These are phyloP conservation scores for Drosophila varians DNA, from an alignment of 1,140 invertebrate species.

Conservation along the genomic window DNA sequence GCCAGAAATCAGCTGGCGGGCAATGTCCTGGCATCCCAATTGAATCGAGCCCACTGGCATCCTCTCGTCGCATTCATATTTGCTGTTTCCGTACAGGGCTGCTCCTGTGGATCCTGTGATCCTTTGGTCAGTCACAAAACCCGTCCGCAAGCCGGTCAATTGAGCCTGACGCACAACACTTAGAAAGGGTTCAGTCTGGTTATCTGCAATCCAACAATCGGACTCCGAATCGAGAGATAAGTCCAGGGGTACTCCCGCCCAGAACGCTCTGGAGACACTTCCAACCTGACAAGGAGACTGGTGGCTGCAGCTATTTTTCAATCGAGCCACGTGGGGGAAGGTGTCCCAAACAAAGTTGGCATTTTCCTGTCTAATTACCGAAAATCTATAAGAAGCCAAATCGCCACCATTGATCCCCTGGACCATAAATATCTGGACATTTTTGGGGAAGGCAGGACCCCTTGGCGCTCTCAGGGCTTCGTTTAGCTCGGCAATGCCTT, in stretches of 20 bases:
- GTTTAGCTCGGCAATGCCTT: slow-evolving; percentile 63
- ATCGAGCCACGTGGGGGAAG: slow-evolving; percentile 43
- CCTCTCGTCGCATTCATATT: slow-evolving; percentile 61
- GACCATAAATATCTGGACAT: slow-evolving; percentile 47
- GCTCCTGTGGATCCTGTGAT: slow-evolving; percentile 53
- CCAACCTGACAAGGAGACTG: slow-evolving; percentile 39
- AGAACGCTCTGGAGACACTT: slow-evolving; percentile 29
- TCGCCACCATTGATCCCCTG: slow-evolving; percentile 42
- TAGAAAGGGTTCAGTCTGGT: slow-evolving; percentile 13
- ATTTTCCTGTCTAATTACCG: not conserved
- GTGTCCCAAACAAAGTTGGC: slow-evolving; percentile 53
- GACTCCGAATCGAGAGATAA: not conserved
- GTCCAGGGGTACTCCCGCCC: slow-evolving; percentile 48
- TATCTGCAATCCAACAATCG: slow-evolving; percentile 9
- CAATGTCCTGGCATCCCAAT: slow-evolving; percentile 55
- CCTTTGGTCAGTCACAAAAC: slow-evolving; percentile 66
- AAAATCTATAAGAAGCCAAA: slow-evolving; percentile 44
- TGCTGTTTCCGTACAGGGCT: slow-evolving; percentile 34
- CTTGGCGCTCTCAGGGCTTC: slow-evolving; percentile 19
- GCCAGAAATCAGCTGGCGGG: slow-evolving; percentile 50
- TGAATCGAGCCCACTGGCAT: slow-evolving; percentile 27
- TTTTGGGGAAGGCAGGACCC: slow-evolving; percentile 6
- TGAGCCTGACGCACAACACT: slow-evolving; percentile 67
- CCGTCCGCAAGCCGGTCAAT: slow-evolving; percentile 53
- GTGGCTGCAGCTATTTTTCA: slow-evolving; percentile 58